A percentile compares a stretch with the other conserved stretches of the same genome.
These are phyloP conservation scores for Lycorma delicatula DNA, from an alignment of 1,140 invertebrate species.

Conservation along the genomic window DNA sequence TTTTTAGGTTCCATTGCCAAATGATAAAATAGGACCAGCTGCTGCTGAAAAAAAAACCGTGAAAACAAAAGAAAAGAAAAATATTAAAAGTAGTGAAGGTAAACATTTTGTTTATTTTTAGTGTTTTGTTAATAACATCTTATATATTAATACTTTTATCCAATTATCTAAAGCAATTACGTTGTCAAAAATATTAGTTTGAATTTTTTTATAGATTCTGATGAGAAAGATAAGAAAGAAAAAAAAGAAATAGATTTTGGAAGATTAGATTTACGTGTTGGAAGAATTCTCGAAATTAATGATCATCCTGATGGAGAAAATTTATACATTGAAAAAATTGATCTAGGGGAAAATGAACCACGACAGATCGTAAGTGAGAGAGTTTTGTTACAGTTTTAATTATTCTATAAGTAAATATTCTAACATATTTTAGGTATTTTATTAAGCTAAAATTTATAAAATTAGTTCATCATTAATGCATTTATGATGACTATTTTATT, in stretches of 20 bases:
- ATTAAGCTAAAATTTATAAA: too few species aligned
- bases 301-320: conserved; percentile 3
- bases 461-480: too few species aligned
- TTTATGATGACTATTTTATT: too few species aligned
- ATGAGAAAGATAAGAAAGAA: background rate
- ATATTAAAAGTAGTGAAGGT: background rate
- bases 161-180: too few species aligned
- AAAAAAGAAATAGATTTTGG: background rate
- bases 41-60: too few species aligned
- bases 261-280: background rate
- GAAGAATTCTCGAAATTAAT: background rate
- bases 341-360: conserved; percentile 6
- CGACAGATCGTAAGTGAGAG: background rate
- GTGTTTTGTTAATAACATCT: background rate
- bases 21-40: too few species aligned
- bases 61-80: background rate
- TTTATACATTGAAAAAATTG: conserved; percentile 8
- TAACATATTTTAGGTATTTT: too few species aligned
- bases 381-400: too few species aligned
- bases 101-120: background rate
- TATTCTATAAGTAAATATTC: too few species aligned
- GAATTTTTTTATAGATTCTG: background rate
- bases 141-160: too few species aligned
- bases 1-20: too few species aligned
- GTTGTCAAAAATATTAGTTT: background rate